Evolutionary conservation across 2,113 vertebrate species (phyloP).

Genomic region (Elgaria multicarinata): DNA sequence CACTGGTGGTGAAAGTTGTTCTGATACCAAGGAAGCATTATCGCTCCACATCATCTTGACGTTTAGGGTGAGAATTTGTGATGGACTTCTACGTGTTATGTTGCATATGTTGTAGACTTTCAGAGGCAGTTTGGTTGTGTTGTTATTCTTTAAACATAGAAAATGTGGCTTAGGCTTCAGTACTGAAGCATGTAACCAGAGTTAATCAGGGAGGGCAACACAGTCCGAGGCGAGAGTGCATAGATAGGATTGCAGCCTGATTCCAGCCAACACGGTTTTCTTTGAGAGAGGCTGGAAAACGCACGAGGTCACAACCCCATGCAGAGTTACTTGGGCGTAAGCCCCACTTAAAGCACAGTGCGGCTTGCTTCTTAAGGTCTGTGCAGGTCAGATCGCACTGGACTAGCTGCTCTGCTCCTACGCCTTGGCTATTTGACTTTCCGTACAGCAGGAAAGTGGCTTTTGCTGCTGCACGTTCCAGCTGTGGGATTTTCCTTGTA

Average conservation of each 20-base stretch:
- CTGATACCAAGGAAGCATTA: not conserved
- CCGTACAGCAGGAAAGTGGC: not conserved
- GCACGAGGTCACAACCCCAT: not conserved
- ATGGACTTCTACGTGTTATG: not conserved
- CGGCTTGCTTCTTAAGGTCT: too few relatives aligned
- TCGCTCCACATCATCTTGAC: not conserved
- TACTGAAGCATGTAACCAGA: not conserved
- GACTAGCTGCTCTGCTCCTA: not conserved
- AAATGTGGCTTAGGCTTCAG: not conserved
- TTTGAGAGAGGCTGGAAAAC: not conserved
- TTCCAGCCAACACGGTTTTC: not conserved
- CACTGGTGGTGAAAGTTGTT: not conserved
- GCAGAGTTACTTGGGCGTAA: too few relatives aligned
- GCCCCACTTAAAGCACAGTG: too few relatives aligned
- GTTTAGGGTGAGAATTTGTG: not conserved
- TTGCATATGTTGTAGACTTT: not conserved
- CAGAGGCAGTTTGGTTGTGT: not conserved
- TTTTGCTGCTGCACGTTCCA: not conserved
- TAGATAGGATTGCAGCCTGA: not conserved
- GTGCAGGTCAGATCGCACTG: not conserved
- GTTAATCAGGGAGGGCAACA: too few relatives aligned
- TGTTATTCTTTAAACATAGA: not conserved
- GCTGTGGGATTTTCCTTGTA: too few relatives aligned
- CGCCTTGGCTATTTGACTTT: not conserved
- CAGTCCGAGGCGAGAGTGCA: not conserved